A percentile compares a stretch with the other conserved stretches of the same genome.
Evolutionary conservation across 37 sponge, comb jelly and placozoan species (phyloP).

Genomic region (Axinella damicornis): DNA sequence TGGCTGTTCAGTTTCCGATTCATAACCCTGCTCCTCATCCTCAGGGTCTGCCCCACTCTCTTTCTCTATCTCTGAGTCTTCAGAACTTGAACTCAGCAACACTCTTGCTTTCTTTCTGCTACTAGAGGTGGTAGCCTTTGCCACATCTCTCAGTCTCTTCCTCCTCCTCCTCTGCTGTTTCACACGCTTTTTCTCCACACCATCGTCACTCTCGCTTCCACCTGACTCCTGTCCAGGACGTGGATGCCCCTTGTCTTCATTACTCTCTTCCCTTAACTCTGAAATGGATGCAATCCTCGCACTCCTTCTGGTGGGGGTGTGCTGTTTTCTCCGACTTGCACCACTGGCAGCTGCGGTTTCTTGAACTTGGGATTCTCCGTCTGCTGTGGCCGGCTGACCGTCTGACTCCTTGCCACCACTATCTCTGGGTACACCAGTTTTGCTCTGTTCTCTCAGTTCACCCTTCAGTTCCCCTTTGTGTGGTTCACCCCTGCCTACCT

Average conservation of each 20-base stretch:
- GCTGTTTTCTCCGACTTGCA: slow-evolving; percentile 5
- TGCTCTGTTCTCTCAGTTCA: not conserved
- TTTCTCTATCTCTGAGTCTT: slow-evolving; percentile 16
- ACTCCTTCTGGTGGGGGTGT: slow-evolving; percentile 33
- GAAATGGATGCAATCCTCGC: slow-evolving; percentile 36
- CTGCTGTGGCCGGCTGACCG: not conserved
- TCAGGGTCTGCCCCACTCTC: not conserved
- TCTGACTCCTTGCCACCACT: slow-evolving; percentile 9
- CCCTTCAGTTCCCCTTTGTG: not conserved
- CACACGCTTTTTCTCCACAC: too few species aligned
- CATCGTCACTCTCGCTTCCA: not conserved
- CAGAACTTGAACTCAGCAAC: slow-evolving; percentile 25
- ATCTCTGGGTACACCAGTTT: not conserved
- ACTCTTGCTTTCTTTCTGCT: not conserved
- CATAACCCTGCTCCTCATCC: not conserved
- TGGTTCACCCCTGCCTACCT: not conserved
- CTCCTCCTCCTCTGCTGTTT: not conserved
- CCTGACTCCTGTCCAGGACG: not conserved
- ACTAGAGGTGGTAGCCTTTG: not conserved
- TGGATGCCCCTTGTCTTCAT: not conserved
- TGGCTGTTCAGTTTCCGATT: slow-evolving; percentile 7
- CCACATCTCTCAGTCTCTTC: not conserved
- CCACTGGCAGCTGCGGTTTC: not conserved
- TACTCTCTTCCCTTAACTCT: slow-evolving; percentile 10
- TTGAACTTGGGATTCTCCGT: not conserved